Evolutionary conservation across 1,140 invertebrate species (phyloP).

Genomic region (Dryas iulia): DNA sequence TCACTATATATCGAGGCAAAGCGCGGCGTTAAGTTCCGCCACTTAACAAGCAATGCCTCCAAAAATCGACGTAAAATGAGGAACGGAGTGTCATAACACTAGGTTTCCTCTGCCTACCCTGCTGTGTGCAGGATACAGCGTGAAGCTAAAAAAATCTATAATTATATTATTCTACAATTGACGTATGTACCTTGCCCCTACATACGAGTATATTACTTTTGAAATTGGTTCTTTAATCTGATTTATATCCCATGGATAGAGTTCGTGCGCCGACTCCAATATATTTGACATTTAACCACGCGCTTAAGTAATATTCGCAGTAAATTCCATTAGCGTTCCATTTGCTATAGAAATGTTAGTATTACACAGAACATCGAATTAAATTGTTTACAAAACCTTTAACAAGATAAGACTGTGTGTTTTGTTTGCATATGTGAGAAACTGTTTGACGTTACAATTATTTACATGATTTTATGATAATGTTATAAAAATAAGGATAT

Average conservation of each 20-base stretch:
- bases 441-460: too few relatives aligned
- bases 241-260: background rate
- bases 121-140: background rate
- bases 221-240: background rate
- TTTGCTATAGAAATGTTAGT: background rate
- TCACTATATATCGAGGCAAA: background rate
- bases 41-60: background rate
- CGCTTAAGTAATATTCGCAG: background rate
- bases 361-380: background rate
- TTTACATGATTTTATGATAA: too few relatives aligned
- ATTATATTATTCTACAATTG: too few relatives aligned
- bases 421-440: background rate
- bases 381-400: constrained; percentile 1
- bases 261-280: background rate
- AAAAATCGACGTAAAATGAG: background rate
- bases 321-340: constrained; percentile 3
- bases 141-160: too few relatives aligned
- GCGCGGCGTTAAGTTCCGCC: background rate
- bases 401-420: background rate
- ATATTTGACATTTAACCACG: constrained; percentile 3
- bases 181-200: background rate
- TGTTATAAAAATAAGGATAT: too few relatives aligned
- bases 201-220: background rate
- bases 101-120: too few relatives aligned
- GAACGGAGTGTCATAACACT: too few relatives aligned